Percentiles rank a stretch among this genome's conserved stretches.
Evolutionary conservation across 2,797 vertebrate genomes (phyloP).

Genomic region (Prionace glauca): DNA sequence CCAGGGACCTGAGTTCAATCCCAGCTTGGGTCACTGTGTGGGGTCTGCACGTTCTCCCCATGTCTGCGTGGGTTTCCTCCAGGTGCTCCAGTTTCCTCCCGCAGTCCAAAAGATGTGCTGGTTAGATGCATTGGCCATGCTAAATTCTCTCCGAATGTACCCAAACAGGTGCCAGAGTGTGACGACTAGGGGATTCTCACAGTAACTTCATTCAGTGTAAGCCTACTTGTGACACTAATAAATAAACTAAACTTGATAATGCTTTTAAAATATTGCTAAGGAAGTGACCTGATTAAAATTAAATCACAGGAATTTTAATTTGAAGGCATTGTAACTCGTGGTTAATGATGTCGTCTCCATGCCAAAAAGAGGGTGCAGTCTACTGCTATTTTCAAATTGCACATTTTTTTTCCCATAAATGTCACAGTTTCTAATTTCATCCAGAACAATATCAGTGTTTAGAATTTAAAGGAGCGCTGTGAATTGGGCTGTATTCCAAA

Average conservation of each 20-base stretch:
- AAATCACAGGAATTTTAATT: not conserved
- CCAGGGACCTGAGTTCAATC: no score
- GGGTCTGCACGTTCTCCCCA: no score
- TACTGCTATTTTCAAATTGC: not conserved
- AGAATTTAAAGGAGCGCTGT: not conserved
- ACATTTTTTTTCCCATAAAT: not conserved
- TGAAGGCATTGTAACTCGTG: not conserved
- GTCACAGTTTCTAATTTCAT: slow-evolving; percentile 20
- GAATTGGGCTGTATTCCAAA: not conserved
- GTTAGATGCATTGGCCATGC: no score
- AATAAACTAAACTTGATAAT: not conserved
- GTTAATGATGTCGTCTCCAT: not conserved
- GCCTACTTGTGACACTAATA: no score
- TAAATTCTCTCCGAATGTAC: no score
- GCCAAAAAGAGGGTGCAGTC: not conserved
- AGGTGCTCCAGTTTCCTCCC: no score
- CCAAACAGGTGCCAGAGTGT: no score
- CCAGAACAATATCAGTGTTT: not conserved
- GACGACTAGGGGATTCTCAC: no score
- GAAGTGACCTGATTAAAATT: not conserved
- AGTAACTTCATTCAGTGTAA: no score
- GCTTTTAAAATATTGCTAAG: not conserved
- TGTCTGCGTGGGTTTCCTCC: no score
- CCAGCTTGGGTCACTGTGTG: no score
- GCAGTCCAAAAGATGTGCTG: no score